phyloP scores from a whole-genome alignment of 2,888 invertebrate genomes.

The Siphonodentalium dalli region DNA sequence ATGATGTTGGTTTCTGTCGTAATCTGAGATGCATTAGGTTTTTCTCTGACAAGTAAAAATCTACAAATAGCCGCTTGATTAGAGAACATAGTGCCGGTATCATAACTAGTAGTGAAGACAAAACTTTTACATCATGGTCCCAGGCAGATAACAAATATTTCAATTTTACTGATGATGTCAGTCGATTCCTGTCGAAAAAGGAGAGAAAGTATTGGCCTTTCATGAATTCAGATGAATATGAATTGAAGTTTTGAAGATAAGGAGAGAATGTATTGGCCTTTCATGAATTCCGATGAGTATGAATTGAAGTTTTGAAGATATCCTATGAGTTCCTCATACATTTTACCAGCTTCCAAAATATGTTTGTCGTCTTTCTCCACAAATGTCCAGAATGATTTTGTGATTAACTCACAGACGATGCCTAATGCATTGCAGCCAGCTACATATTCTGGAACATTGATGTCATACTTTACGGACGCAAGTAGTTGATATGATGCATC shows the following conservation, averaged over 20 bases:
- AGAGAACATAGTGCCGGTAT: constrained; percentile 3
- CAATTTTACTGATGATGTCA: constrained; percentile 3
- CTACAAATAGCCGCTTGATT: constrained; percentile 7
- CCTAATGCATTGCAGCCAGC: constrained; percentile 14
- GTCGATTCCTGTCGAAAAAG: constrained; percentile 5
- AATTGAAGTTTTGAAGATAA: too few relatives aligned
- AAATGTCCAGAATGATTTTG: constrained; percentile 14
- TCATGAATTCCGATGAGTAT: constrained; percentile 3
- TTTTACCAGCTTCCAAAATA: constrained; percentile 11
- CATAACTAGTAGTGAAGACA: neutral
- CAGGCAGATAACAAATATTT: constrained; percentile 2
- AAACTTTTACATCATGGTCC: neutral
- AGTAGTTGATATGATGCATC: constrained; percentile 12
- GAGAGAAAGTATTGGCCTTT: constrained; percentile 5
- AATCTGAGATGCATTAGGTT: constrained; percentile 16
- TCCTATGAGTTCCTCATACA: constrained; percentile 7
- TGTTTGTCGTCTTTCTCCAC: constrained; percentile 4
- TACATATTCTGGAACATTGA: constrained; percentile 4
- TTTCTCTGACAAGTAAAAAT: constrained; percentile 14
- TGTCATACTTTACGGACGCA: constrained; percentile 8
- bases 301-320: constrained; percentile 8
- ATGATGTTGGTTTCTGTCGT: constrained; percentile 12
- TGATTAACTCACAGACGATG: constrained; percentile 14
- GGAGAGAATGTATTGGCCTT: constrained; percentile 3
- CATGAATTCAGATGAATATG: too few relatives aligned